phyloP scores from a whole-genome alignment of 2,888 invertebrate species.

The Brachyptera putata region DNA sequence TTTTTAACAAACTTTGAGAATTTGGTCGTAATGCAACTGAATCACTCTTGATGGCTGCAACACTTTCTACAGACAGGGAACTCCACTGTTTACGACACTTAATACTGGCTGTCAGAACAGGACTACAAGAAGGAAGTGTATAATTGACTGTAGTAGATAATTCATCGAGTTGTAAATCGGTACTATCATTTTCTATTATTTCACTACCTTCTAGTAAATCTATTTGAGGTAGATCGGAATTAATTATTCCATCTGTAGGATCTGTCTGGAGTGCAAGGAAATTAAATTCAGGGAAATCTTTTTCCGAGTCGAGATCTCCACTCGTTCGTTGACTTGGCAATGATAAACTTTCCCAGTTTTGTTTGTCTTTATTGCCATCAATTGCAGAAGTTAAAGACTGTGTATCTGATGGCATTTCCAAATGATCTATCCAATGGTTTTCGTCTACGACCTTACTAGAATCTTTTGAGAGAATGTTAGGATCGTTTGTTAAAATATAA shows the following conservation, averaged over 20 bases:
- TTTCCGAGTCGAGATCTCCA: constrained; percentile 25
- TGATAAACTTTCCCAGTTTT: constrained; percentile 27
- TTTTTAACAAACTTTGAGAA: neutral
- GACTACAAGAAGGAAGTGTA: neutral
- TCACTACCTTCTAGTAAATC: neutral
- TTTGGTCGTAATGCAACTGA: neutral
- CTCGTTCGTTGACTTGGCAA: constrained; percentile 21
- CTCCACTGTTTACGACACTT: no score
- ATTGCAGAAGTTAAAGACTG: neutral
- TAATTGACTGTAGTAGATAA: neutral
- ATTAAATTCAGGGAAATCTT: constrained; percentile 31
- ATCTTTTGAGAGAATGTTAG: neutral
- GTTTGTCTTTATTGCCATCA: neutral
- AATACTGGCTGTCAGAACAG: no score
- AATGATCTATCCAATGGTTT: neutral
- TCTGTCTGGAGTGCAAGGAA: constrained; percentile 30
- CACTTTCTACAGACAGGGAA: no score
- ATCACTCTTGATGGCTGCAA: neutral
- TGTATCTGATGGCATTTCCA: neutral
- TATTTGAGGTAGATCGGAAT: neutral
- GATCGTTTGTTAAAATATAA: neutral
- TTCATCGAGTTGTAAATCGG: neutral
- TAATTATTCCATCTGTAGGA: neutral
- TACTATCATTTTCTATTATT: neutral
- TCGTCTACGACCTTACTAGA: no score